A percentile compares a stretch with the other conserved stretches of the same genome.
These are phyloP conservation scores for Strigamia transsilvanica DNA, from an alignment of 2,888 invertebrate genomes.

Conservation along the genomic window DNA sequence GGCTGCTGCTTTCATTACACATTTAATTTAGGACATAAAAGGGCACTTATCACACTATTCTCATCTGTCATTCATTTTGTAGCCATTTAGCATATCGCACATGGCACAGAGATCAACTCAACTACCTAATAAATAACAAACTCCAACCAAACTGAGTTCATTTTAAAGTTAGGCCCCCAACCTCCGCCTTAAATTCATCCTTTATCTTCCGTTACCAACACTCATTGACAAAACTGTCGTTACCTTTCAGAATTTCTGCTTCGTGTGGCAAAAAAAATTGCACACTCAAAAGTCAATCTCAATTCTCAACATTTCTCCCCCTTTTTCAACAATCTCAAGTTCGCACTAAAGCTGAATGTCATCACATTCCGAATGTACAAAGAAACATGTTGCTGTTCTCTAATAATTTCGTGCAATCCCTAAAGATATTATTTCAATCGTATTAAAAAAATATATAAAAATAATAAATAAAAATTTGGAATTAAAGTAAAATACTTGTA, in stretches of 20 bases:
- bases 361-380: not conserved
- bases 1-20: slow-evolving; percentile 43
- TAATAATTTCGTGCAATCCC: not conserved
- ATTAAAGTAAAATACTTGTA: no score
- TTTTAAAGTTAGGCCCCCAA: slow-evolving; percentile 24
- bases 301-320: slow-evolving; percentile 24
- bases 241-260: slow-evolving; percentile 26
- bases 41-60: slow-evolving; percentile 48
- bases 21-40: slow-evolving; percentile 43
- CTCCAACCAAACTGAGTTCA: slow-evolving; percentile 39
- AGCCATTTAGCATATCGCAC: slow-evolving; percentile 49
- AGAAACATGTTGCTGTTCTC: not conserved
- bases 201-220: slow-evolving; percentile 24
- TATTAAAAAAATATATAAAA: not conserved
- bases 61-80: slow-evolving; percentile 47
- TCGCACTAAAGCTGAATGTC: slow-evolving; percentile 30
- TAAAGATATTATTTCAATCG: not conserved
- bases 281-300: slow-evolving; percentile 30
- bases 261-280: slow-evolving; percentile 29
- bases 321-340: slow-evolving; percentile 8
- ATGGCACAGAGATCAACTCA: slow-evolving; percentile 43
- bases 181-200: slow-evolving; percentile 9
- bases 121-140: slow-evolving; percentile 39
- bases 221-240: slow-evolving; percentile 30
- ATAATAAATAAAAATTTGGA: no score